These are phyloP conservation scores for Nineta flava DNA, from an alignment of 2,888 invertebrate species.

Conservation along the genomic window DNA sequence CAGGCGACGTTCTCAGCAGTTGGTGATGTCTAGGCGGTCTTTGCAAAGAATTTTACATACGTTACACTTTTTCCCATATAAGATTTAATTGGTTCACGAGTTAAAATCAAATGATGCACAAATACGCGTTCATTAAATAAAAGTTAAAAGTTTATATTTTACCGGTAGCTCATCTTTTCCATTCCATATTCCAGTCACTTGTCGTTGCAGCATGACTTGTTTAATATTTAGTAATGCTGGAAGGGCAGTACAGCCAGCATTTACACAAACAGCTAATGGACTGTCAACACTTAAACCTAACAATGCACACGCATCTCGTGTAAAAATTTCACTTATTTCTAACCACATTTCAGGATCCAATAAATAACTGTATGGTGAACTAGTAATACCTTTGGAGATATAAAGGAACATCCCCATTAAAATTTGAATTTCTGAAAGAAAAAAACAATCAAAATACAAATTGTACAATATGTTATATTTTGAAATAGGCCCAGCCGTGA, in stretches of 20 bases:
- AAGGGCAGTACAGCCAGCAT: slow-evolving; percentile 84
- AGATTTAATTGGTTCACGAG: too few relatives aligned
- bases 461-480: neutral
- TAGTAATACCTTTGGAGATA: slow-evolving; percentile 57
- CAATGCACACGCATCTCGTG: slow-evolving; percentile 80
- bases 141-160: too few relatives aligned
- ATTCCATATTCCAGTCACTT: slow-evolving; percentile 88
- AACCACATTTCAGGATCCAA: slow-evolving; percentile 63
- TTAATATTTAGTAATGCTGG: slow-evolving; percentile 90
- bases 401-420: slow-evolving; percentile 76
- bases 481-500: too few relatives aligned
- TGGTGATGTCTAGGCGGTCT: too few relatives aligned
- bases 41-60: too few relatives aligned
- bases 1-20: too few relatives aligned
- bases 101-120: too few relatives aligned
- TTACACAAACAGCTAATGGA: slow-evolving; percentile 80
- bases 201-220: slow-evolving; percentile 76
- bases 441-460: neutral
- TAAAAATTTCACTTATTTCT: slow-evolving; percentile 80
- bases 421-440: slow-evolving; percentile 55
- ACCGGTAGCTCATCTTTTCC: slow-evolving; percentile 92
- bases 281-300: slow-evolving; percentile 80
- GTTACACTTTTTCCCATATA: too few relatives aligned
- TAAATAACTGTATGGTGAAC: slow-evolving; percentile 64
- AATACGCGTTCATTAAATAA: too few relatives aligned